Evolutionary conservation across 2,113 vertebrate genomes (phyloP).

Genomic region (Rissa tridactyla): DNA sequence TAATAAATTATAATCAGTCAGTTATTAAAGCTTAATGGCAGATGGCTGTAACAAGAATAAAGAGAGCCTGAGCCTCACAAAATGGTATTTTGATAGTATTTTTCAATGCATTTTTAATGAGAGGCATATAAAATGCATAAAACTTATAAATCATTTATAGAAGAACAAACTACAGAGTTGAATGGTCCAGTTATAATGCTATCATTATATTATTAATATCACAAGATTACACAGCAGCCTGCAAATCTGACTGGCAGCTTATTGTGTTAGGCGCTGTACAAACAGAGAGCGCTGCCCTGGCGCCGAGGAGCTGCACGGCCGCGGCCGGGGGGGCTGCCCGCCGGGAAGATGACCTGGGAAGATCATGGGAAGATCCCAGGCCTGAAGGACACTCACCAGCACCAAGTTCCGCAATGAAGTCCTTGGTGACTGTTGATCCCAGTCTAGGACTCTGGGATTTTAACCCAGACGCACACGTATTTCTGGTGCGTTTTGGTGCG

Average conservation of each 20-base stretch:
- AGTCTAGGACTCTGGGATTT: not conserved
- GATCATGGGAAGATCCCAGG: not conserved
- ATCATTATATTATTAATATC: constrained; percentile 62
- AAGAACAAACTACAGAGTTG: constrained; percentile 49
- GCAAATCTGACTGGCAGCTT: not conserved
- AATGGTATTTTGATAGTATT: constrained; percentile 62
- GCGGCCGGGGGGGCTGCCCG: not conserved
- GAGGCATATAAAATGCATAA: constrained; percentile 65
- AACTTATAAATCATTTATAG: constrained; percentile 64
- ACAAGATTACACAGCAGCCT: not conserved
- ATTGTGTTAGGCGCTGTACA: not conserved
- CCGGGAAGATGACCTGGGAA: not conserved
- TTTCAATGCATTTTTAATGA: constrained; percentile 69
- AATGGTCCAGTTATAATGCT: constrained; percentile 58
- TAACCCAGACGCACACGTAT: fast-evolving
- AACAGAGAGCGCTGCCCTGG: not conserved
- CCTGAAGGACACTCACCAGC: not conserved
- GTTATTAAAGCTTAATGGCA: constrained; percentile 62
- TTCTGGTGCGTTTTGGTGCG: not conserved
- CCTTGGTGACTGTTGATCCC: not conserved
- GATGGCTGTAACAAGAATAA: constrained; percentile 53
- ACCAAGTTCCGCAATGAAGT: not conserved
- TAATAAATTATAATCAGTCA: constrained; percentile 70
- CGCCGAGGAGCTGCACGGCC: fast-evolving
- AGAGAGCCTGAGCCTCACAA: constrained; percentile 22